phyloP scores from a whole-genome alignment of 1,140 invertebrate genomes.

The Melipona quadrifasciata region DNA sequence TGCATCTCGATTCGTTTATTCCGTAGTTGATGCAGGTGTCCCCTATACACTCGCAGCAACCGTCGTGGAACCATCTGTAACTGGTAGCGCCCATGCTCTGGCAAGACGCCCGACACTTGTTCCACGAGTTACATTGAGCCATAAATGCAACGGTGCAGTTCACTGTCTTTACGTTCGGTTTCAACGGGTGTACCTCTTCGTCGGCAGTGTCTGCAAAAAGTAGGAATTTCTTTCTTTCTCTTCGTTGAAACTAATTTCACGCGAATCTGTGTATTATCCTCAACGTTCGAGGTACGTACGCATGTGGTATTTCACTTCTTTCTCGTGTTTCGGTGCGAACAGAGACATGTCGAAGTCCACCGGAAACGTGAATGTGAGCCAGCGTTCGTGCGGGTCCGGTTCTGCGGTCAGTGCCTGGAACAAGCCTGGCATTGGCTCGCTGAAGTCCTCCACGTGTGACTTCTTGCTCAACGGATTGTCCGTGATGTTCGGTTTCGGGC shows the following conservation, averaged over 20 bases:
- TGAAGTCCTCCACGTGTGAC: constrained; percentile 93
- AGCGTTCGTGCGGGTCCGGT: constrained; percentile 87
- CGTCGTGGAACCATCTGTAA: constrained; percentile 96
- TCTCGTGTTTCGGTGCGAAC: constrained; percentile 83
- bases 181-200: constrained; percentile 82
- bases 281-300: constrained; percentile 81
- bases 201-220: constrained; percentile 84
- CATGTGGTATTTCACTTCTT: constrained; percentile 87
- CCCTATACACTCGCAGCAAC: constrained; percentile 97
- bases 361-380: constrained; percentile 90
- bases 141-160: constrained; percentile 97
- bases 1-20: constrained; percentile 90
- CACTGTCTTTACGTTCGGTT: constrained; percentile 85
- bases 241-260: background rate
- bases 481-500: constrained; percentile 91
- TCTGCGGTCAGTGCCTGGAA: constrained; percentile 92
- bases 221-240: background rate
- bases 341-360: constrained; percentile 85
- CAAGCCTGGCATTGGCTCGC: constrained; percentile 90
- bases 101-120: constrained; percentile 92
- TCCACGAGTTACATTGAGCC: constrained; percentile 93
- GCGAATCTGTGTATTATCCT: no score
- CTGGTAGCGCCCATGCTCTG: constrained; percentile 88
- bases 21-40: constrained; percentile 95
- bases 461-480: constrained; percentile 87